Percentiles rank a stretch among this genome's conserved stretches.
These are phyloP conservation scores for Meloidogyne floridensis DNA, from an alignment of 1,140 invertebrate genomes.

Conservation along the genomic window DNA sequence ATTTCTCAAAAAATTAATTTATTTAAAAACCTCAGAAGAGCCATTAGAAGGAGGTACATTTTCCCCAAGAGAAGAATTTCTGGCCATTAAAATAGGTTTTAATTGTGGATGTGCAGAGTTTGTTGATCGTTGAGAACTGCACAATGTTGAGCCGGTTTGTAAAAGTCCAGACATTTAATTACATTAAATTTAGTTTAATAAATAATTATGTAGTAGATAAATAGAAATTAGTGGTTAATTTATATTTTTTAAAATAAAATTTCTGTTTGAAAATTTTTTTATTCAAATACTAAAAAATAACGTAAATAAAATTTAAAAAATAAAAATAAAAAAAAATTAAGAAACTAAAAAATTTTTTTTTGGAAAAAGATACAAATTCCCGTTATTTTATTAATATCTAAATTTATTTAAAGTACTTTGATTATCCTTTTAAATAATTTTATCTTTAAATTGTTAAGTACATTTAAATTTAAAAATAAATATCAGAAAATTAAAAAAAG, in stretches of 20 bases:
- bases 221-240: not conserved
- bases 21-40: conserved; percentile 20
- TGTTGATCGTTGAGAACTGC: not conserved
- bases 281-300: no score
- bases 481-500: no score
- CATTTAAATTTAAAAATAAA: no score
- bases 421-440: no score
- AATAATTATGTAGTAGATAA: not conserved
- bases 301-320: no score
- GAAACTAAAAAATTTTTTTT: no score
- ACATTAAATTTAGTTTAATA: not conserved
- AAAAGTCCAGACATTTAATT: not conserved
- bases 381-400: no score
- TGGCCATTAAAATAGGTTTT: conserved; percentile 23
- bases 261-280: no score
- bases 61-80: conserved; percentile 26
- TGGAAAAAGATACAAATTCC: no score
- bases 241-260: not conserved
- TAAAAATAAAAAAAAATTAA: no score
- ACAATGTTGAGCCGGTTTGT: conserved; percentile 1
- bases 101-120: conserved; percentile 12
- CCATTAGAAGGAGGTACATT: conserved; percentile 23
- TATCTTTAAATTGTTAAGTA: no score
- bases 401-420: no score
- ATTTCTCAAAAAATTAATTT: not conserved